Evolutionary conservation across 2,888 invertebrate species (phyloP).

Genomic region (Drosophila neonasuta): DNA sequence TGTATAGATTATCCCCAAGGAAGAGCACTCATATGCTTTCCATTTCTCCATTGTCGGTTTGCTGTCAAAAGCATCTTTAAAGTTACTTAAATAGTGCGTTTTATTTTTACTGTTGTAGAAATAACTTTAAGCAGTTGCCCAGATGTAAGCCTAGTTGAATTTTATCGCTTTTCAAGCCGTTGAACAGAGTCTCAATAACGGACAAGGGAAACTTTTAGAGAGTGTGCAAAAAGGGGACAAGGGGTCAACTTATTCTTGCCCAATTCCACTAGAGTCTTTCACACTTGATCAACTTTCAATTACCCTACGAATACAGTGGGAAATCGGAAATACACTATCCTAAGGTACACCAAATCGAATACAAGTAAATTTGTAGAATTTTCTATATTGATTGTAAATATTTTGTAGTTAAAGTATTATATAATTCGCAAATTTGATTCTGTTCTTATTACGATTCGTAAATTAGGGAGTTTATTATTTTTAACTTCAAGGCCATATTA

Average conservation of each 20-base stretch:
- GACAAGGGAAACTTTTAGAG: slow-evolving; percentile 8
- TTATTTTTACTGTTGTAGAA: slow-evolving; percentile 15
- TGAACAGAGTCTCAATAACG: slow-evolving; percentile 55
- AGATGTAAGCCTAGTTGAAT: slow-evolving; percentile 48
- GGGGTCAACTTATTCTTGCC: slow-evolving; percentile 27
- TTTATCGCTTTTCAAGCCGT: slow-evolving; percentile 70
- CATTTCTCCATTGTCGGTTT: slow-evolving; percentile 7
- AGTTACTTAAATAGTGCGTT: slow-evolving; percentile 35
- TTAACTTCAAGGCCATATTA: too few relatives aligned
- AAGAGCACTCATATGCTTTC: slow-evolving; percentile 31
- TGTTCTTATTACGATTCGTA: too few relatives aligned
- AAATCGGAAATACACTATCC: neutral
- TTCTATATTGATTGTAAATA: too few relatives aligned
- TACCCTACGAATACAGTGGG: slow-evolving; percentile 52
- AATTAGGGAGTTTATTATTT: too few relatives aligned
- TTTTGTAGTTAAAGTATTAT: too few relatives aligned
- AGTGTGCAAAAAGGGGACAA: neutral
- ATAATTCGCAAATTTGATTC: too few relatives aligned
- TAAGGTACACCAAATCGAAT: too few relatives aligned
- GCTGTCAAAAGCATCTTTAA: slow-evolving; percentile 41
- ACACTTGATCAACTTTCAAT: slow-evolving; percentile 76
- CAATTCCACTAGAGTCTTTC: slow-evolving; percentile 43
- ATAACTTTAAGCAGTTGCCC: slow-evolving; percentile 41
- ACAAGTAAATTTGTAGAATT: too few relatives aligned
- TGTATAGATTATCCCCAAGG: slow-evolving; percentile 52